Conservation (phyloP, 2,888 invertebrate species). For the Cistogaster globosa region DNA sequence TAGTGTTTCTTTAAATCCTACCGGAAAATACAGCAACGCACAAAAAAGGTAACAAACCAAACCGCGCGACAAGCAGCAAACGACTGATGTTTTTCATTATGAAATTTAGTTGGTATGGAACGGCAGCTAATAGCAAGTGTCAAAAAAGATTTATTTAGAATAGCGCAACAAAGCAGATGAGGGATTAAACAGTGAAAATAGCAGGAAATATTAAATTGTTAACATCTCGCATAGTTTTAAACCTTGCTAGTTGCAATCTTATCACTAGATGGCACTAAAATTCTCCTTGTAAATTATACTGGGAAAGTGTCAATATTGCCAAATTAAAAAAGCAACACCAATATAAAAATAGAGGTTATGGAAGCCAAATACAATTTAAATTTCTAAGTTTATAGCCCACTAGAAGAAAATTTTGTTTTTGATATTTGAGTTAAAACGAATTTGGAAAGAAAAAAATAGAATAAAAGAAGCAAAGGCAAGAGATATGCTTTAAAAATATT, state of each 20-base stretch:
- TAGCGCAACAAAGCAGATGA: background rate
- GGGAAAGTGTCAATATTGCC: too few relatives aligned
- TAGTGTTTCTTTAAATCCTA: constrained; percentile 22
- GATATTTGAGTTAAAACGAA: too few relatives aligned
- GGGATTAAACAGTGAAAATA: background rate
- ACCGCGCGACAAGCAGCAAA: constrained; percentile 63
- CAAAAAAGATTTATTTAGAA: constrained; percentile 52
- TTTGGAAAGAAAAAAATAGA: too few relatives aligned
- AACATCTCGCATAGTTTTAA: background rate
- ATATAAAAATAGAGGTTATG: too few relatives aligned
- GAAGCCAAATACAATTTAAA: too few relatives aligned
- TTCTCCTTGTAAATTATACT: too few relatives aligned
- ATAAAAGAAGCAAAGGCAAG: too few relatives aligned
- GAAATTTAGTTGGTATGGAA: constrained; percentile 37
- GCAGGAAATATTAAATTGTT: background rate
- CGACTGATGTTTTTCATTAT: constrained; percentile 51
- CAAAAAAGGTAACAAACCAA: constrained; percentile 10
- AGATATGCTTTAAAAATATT: too few relatives aligned
- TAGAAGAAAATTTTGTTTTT: too few relatives aligned
- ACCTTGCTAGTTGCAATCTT: background rate
- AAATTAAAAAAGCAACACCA: too few relatives aligned
- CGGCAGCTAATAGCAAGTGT: constrained; percentile 34
- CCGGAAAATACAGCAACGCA: constrained; percentile 15
- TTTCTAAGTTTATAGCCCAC: too few relatives aligned
- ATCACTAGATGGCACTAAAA: constrained; percentile 1